Percentiles rank a stretch among this genome's conserved stretches.
Conservation (phyloP, 2,797 vertebrate genomes). For the Myotis pilosus region DNA sequence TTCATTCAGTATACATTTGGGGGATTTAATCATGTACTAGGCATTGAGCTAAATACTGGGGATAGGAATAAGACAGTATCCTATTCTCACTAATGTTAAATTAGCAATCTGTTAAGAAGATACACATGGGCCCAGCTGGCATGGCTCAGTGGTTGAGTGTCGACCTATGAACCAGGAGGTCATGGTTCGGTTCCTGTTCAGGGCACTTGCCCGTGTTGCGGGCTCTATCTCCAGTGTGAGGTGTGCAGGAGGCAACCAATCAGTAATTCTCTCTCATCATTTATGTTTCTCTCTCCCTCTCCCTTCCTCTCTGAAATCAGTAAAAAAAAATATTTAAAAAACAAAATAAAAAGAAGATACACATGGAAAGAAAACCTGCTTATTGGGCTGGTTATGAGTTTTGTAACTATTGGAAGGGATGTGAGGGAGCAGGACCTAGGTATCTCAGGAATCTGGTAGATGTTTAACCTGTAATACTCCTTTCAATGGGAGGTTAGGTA, state of each 20-base stretch:
- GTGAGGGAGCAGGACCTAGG: neutral
- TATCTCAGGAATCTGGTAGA: slow-evolving; percentile 58
- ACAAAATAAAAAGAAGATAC: neutral
- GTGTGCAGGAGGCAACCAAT: too few relatives aligned
- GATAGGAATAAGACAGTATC: neutral
- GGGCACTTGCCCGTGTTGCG: too few relatives aligned
- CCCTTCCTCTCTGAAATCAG: too few relatives aligned
- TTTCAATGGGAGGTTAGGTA: slow-evolving; percentile 54
- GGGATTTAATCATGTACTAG: neutral
- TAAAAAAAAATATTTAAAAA: too few relatives aligned
- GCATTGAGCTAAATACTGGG: neutral
- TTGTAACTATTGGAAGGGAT: neutral
- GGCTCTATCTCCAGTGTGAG: too few relatives aligned
- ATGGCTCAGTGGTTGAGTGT: too few relatives aligned
- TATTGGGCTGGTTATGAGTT: slow-evolving; percentile 9
- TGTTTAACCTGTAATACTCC: slow-evolving; percentile 3
- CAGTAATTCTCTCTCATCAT: too few relatives aligned
- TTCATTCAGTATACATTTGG: neutral
- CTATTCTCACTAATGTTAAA: slow-evolving; percentile 25
- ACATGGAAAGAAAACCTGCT: neutral
- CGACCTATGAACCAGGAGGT: too few relatives aligned
- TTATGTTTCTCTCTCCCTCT: too few relatives aligned
- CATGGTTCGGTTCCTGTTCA: too few relatives aligned
- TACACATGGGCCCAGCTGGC: neutral
- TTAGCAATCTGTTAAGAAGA: slow-evolving; percentile 20